phyloP scores from a whole-genome alignment of 2,797 vertebrate genomes.

The Chloroceryle inda region DNA sequence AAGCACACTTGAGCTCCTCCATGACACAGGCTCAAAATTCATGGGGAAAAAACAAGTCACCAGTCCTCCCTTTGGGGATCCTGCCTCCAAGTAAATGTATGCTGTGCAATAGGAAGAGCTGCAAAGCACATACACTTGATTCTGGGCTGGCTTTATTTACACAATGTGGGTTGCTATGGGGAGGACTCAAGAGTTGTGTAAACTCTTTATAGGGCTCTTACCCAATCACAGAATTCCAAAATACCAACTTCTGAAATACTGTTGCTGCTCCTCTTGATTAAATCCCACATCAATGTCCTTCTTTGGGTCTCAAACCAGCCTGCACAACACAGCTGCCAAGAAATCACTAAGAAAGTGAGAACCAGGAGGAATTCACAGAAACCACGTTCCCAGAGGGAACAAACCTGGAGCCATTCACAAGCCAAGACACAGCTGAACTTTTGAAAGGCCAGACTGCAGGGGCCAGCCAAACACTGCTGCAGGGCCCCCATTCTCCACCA shows the following conservation, averaged over 20 bases:
- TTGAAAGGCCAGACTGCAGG: background rate
- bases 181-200: background rate
- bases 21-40: background rate
- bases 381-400: background rate
- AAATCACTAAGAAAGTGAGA: background rate
- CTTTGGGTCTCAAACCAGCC: background rate
- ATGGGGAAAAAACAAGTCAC: background rate
- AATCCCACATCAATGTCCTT: background rate
- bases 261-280: background rate
- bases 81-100: background rate
- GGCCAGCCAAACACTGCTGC: background rate
- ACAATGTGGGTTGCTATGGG: constrained; percentile 46
- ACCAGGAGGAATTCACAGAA: background rate
- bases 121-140: background rate
- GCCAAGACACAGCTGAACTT: background rate
- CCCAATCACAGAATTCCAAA: constrained; percentile 13
- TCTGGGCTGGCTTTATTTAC: constrained; percentile 47
- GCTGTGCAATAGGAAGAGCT: background rate
- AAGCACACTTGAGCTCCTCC: accelerated
- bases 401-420: background rate
- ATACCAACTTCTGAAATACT: background rate
- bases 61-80: background rate
- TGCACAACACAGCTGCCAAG: background rate
- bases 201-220: background rate
- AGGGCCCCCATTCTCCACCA: background rate